Evolutionary conservation across 2,113 vertebrate genomes (phyloP).

Genomic region (Bubo blakistoni): DNA sequence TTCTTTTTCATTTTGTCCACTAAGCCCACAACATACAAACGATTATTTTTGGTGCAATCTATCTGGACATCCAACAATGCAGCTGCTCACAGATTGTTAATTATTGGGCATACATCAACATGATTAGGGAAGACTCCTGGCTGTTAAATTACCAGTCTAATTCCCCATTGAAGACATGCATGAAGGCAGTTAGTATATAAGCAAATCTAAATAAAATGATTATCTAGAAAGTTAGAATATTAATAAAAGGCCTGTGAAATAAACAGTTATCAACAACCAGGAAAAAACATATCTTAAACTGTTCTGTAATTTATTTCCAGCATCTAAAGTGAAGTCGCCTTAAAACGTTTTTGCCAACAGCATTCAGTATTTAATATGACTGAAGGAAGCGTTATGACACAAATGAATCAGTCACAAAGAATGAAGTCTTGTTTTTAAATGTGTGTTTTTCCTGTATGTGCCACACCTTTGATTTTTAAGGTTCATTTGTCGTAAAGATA

Average conservation of each 20-base stretch:
- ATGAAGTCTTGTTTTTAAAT: not conserved
- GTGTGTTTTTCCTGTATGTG: not conserved
- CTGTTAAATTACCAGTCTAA: conserved; percentile 33
- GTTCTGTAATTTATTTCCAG: not conserved
- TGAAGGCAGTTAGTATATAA: conserved; percentile 27
- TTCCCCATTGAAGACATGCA: conserved; percentile 16
- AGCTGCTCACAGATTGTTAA: conserved; percentile 49
- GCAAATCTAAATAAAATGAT: conserved; percentile 33
- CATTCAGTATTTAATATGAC: not conserved
- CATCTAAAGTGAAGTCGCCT: not conserved
- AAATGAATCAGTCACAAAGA: not conserved
- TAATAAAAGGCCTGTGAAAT: not conserved
- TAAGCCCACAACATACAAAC: not conserved
- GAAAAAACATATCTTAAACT: not conserved
- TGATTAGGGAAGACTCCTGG: conserved; percentile 4
- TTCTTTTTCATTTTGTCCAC: conserved; percentile 50
- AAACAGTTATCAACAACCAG: not conserved
- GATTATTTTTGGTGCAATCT: conserved; percentile 41
- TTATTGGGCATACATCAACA: conserved; percentile 41
- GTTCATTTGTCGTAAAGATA: not conserved
- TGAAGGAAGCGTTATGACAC: not conserved
- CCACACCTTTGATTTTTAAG: not conserved
- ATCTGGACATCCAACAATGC: conserved; percentile 33
- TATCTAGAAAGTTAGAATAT: not conserved
- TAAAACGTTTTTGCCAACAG: not conserved